Percentiles rank a stretch among this genome's conserved stretches.
These are phyloP conservation scores for Lepidostoma basale DNA, from an alignment of 1,140 invertebrate species.

Conservation along the genomic window DNA sequence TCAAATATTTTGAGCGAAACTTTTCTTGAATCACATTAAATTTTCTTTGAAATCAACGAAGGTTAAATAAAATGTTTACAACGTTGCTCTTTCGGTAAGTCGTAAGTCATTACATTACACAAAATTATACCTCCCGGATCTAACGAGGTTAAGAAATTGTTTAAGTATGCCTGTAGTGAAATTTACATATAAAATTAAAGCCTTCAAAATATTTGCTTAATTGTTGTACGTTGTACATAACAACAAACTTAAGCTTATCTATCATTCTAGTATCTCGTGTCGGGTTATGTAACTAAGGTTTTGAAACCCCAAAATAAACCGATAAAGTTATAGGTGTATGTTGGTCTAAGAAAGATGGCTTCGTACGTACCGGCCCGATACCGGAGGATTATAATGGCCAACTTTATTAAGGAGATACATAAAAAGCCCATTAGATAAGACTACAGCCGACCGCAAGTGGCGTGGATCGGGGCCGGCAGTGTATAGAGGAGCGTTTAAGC, in stretches of 20 bases:
- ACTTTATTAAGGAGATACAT: conserved; percentile 44
- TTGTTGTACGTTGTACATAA: too few relatives aligned
- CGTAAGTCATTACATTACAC: too few relatives aligned
- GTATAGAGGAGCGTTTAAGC: conserved; percentile 34
- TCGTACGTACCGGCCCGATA: background rate
- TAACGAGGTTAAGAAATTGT: too few relatives aligned
- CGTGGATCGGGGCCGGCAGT: conserved; percentile 2
- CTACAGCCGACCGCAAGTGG: conserved; percentile 16
- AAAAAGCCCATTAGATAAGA: conserved; percentile 42
- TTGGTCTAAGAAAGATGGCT: background rate
- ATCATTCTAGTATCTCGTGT: conserved; percentile 4
- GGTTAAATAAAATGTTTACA: too few relatives aligned
- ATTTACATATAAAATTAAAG: too few relatives aligned
- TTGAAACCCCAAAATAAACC: conserved; percentile 5
- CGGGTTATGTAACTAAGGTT: background rate
- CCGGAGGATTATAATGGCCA: conserved; percentile 38
- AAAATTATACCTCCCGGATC: too few relatives aligned
- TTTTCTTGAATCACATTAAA: too few relatives aligned
- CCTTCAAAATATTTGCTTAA: background rate
- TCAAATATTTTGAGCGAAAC: too few relatives aligned
- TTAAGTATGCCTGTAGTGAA: too few relatives aligned
- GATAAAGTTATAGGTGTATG: background rate
- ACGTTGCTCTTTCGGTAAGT: too few relatives aligned
- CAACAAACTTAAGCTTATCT: background rate
- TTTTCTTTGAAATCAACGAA: too few relatives aligned